Conservation (phyloP, 2,113 vertebrate species). For the Petroica traversi region DNA sequence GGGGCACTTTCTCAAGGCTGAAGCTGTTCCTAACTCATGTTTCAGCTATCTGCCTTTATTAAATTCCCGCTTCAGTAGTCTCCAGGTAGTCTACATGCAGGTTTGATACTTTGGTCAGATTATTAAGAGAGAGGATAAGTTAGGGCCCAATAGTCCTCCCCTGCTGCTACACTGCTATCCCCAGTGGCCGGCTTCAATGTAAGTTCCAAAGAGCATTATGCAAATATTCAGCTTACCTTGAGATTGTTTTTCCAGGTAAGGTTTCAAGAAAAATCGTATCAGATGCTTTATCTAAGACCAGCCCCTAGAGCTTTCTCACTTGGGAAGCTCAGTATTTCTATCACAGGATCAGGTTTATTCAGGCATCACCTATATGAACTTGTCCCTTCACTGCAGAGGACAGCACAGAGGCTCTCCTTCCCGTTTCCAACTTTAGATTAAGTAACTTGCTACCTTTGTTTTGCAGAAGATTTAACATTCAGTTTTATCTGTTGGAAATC, state of each 20-base stretch:
- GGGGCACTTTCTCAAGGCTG: background rate
- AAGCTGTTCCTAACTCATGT: background rate
- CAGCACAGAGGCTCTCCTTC: background rate
- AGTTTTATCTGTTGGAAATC: background rate
- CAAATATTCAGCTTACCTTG: slow-evolving; percentile 3
- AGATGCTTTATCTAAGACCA: slow-evolving; percentile 24
- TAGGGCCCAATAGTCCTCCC: background rate
- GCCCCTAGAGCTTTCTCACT: background rate
- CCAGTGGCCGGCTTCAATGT: background rate
- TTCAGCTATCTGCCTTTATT: background rate
- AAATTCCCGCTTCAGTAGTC: background rate
- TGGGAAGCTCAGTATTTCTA: background rate
- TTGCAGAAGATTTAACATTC: background rate
- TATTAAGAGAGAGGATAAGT: background rate
- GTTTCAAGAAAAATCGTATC: slow-evolving; percentile 62
- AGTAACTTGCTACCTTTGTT: background rate
- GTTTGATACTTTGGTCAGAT: background rate
- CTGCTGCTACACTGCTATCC: background rate
- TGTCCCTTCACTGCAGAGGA: background rate
- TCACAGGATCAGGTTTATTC: slow-evolving; percentile 38
- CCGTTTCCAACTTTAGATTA: background rate
- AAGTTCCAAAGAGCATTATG: background rate
- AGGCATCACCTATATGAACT: background rate
- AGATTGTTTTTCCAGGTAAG: slow-evolving; percentile 46
- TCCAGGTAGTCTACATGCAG: background rate